phyloP scores from a whole-genome alignment of 2,113 vertebrate genomes.

The Poicephalus meyeri region DNA sequence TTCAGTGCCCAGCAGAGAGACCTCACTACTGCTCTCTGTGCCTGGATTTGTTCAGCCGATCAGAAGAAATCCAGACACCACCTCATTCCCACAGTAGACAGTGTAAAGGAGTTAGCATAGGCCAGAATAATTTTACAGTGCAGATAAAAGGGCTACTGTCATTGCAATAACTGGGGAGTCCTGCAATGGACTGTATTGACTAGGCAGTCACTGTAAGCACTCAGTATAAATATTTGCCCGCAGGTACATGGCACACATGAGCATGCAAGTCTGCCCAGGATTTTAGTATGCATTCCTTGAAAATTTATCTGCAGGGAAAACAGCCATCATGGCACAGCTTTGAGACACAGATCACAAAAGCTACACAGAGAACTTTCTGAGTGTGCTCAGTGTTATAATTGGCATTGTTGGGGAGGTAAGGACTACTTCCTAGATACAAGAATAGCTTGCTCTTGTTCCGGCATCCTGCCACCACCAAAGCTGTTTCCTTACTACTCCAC shows the following conservation, averaged over 20 bases:
- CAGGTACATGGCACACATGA: accelerated
- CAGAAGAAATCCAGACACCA: not conserved
- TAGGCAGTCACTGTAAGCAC: not conserved
- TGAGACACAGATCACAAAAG: not conserved
- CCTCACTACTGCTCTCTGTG: not conserved
- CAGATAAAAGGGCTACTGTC: not conserved
- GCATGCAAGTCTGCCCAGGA: not conserved
- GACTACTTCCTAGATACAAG: not conserved
- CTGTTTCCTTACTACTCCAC: not conserved
- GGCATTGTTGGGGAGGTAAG: not conserved
- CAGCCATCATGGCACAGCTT: not conserved
- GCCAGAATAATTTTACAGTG: not conserved
- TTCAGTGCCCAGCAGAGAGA: not conserved
- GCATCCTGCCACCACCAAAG: not conserved
- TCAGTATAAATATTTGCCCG: not conserved
- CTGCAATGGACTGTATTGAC: not conserved
- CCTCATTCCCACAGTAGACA: not conserved
- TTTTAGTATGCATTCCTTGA: not conserved
- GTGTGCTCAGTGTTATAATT: not conserved
- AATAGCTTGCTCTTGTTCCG: not conserved
- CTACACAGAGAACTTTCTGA: not conserved
- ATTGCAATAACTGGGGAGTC: not conserved
- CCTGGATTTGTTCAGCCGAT: not conserved
- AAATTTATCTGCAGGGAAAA: not conserved
- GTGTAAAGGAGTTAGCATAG: not conserved